Conservation (phyloP, 1,140 invertebrate genomes). For the Centruroides sculpturatus region DNA sequence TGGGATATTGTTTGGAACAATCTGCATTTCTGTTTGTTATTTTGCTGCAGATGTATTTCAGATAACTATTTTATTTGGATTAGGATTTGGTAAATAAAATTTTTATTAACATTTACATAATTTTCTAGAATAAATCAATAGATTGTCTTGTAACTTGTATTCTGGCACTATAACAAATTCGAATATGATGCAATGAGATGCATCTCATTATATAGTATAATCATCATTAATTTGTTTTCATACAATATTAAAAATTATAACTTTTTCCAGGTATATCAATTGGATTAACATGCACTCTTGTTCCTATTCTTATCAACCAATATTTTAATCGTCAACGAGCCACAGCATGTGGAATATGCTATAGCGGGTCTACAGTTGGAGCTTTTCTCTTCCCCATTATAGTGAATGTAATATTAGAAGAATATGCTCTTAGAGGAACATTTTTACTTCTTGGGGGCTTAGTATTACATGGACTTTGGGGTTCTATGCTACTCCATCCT, state of each 20-base stretch:
- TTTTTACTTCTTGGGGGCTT: conserved; percentile 17
- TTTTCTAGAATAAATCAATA: too few species aligned
- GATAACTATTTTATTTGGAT: conserved; percentile 7
- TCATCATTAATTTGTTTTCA: too few species aligned
- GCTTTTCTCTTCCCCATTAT: conserved; percentile 25
- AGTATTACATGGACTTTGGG: conserved; percentile 6
- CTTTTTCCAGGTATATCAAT: conserved; percentile 24
- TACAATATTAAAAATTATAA: too few species aligned
- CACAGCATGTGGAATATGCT: conserved; percentile 25
- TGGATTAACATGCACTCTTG: conserved; percentile 24
- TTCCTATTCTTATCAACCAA: conserved; percentile 24
- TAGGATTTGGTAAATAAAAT: neutral
- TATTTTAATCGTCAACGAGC: conserved; percentile 26
- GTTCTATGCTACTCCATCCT: conserved; percentile 4
- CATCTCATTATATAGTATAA: too few species aligned
- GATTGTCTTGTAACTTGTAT: too few species aligned
- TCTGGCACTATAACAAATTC: too few species aligned
- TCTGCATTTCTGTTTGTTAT: conserved; percentile 2
- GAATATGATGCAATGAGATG: too few species aligned
- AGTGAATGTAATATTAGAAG: conserved; percentile 21
- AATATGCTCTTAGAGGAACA: conserved; percentile 11
- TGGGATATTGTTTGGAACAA: conserved; percentile 5
- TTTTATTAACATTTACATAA: too few species aligned
- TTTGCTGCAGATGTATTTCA: conserved; percentile 1
- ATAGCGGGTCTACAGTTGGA: conserved; percentile 25